These are phyloP conservation scores for Xenopus tropicalis DNA, from an alignment of 2,113 vertebrate species.

Conservation along the genomic window UCB_Xtro_10.0 CM004446.2:21893501-21894000, in stretches of 20 bases:
- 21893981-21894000: conserved; percentile 23
- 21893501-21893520: no score
- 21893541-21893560: no score
- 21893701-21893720: no score
- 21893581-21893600: no score
- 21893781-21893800: conserved; percentile 17
- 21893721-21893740: no score
- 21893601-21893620: no score
- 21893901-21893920: conserved; percentile 37
- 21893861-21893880: conserved; percentile 32
- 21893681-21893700: no score
- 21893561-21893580: no score
- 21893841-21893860: conserved; percentile 34
- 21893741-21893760: not conserved
- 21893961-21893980: conserved; percentile 20
- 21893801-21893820: conserved; percentile 21
- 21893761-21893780: conserved; percentile 23
- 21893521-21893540: no score
- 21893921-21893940: conserved; percentile 25
- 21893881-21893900: conserved; percentile 36
- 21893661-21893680: no score
- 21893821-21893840: conserved; percentile 21
- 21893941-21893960: conserved; percentile 17
- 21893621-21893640: no score
- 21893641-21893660: no score